Evolutionary conservation across 1,140 invertebrate species (phyloP), one percentile per base, ranked within the genome.

Genomic region (Drosophila grimshawi): DNA sequence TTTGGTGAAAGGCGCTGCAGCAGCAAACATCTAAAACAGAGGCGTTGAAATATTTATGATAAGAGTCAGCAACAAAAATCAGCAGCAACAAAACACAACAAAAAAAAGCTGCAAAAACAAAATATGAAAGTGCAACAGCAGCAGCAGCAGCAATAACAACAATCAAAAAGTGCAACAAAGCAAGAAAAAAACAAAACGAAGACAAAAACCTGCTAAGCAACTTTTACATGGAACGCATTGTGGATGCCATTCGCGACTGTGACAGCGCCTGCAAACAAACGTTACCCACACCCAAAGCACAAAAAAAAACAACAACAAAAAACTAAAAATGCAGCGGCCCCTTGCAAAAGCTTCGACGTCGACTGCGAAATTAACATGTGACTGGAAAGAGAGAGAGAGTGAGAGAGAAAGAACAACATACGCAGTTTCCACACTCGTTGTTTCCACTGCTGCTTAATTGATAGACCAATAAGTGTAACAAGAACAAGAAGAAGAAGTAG

Each of bases 21-120:
- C 67, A 37, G 55, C 52, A 35, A 45, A 35, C 56, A 61, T 41
- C 81, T 43, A 78, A 78, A 78, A 66, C 66, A 78, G 69, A 88
- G 73, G 85, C 85, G 85, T 89, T 89, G 83, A 88, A 78, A 80
- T 88, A 89, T 88, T 88, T 88, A 88, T 88, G 85, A 89, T 83
- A 76, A 56, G 66, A 78, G 55, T 51, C 62, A 30, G 59, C 52
- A 41, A 68, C 70, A 80, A 79, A 71, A 60, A 59, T 48, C 37
- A 67, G 51, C 33, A 49, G 30, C 49, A 72, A 72, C 43, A 49
- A 82, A 33, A 60, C 61, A 62, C 39, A 4, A 43, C 10, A 41
- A 57, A 37, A 53, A 53, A 45, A 27, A 76, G 57, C 56, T 62
- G 65, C 79, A 48, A 33, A 33, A 61, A 59, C 27, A 41, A 62